Percentiles rank a stretch among this genome's conserved stretches.
Conservation (phyloP, 2,888 invertebrate species). For the Brassicogethes aeneus region DNA sequence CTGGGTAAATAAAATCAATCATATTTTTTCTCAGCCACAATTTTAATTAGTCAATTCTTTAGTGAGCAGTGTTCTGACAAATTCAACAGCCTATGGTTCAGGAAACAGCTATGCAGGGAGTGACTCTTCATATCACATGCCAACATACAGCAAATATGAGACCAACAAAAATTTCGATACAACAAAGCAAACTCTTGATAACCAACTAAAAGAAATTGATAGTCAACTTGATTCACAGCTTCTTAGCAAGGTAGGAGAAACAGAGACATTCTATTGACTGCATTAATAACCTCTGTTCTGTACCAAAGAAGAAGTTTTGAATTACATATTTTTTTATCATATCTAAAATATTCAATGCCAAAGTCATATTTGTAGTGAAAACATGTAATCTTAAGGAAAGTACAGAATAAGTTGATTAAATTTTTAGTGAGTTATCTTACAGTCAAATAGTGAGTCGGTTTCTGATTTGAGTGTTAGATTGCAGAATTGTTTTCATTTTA, state of each 20-base stretch:
- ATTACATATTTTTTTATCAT: conserved; percentile 4
- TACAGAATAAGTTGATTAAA: conserved; percentile 23
- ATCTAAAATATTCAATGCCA: conserved; percentile 5
- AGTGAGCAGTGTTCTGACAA: conserved; percentile 51
- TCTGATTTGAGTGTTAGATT: conserved; percentile 13
- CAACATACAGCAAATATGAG: conserved; percentile 42
- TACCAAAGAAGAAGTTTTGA: conserved; percentile 6
- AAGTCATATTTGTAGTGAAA: too few relatives aligned
- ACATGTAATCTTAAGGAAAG: too few relatives aligned
- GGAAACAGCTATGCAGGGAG: conserved; percentile 49
- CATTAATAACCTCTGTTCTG: conserved; percentile 13
- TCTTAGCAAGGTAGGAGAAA: conserved; percentile 49
- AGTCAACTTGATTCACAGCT: conserved; percentile 65
- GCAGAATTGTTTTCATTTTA: conserved; percentile 17
- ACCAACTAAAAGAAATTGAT: conserved; percentile 74
- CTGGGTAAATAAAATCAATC: conserved; percentile 32
- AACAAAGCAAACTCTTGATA: conserved; percentile 66
- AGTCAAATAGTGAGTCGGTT: conserved; percentile 33
- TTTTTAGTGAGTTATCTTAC: conserved; percentile 20
- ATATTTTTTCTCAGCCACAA: neutral
- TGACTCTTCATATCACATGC: conserved; percentile 44
- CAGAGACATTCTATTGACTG: conserved; percentile 41
- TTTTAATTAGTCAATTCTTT: conserved; percentile 2
- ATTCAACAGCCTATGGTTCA: conserved; percentile 49
- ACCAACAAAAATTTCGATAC: conserved; percentile 59